Evolutionary conservation across 1,140 invertebrate species (phyloP).

Genomic region (Vollenhovia emeryi): DNA sequence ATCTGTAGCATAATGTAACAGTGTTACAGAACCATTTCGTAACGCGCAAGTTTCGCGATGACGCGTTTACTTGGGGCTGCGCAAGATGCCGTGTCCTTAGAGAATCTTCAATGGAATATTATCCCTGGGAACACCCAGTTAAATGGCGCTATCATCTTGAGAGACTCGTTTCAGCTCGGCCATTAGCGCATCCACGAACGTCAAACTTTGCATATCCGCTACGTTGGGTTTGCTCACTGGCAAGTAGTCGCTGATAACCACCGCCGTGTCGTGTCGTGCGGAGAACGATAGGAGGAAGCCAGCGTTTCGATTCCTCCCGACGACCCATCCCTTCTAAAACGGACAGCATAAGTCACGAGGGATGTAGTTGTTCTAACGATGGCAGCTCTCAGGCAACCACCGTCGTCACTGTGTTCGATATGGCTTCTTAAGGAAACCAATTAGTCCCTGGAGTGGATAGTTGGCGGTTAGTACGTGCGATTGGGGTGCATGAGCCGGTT

Average conservation of each 20-base stretch:
- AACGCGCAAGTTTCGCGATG: conserved; percentile 54
- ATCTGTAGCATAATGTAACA: conserved; percentile 43
- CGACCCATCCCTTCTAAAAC: background rate
- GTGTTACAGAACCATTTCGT: conserved; percentile 37
- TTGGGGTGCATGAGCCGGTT: background rate
- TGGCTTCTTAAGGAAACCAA: conserved; percentile 45
- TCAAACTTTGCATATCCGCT: conserved; percentile 72
- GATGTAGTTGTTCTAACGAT: conserved; percentile 32
- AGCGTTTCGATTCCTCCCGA: conserved; percentile 28
- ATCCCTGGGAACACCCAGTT: conserved; percentile 61
- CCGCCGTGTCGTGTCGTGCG: background rate
- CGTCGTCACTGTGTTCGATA: conserved; percentile 21
- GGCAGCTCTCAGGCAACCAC: background rate
- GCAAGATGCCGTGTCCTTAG: conserved; percentile 51
- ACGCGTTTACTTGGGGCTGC: conserved; percentile 58
- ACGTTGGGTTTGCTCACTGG: conserved; percentile 32
- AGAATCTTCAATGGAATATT: conserved; percentile 71
- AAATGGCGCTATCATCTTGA: conserved; percentile 67
- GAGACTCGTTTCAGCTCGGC: conserved; percentile 67
- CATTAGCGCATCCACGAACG: conserved; percentile 71
- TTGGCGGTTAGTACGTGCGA: background rate
- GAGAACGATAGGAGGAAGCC: conserved; percentile 11
- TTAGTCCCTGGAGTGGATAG: conserved; percentile 23
- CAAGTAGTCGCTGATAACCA: conserved; percentile 48
- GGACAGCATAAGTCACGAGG: conserved; percentile 29